Percentiles rank a stretch among this genome's conserved stretches.
Evolutionary conservation across 2,113 vertebrate species (phyloP).

Genomic region (Eulemur macaco): DNA sequence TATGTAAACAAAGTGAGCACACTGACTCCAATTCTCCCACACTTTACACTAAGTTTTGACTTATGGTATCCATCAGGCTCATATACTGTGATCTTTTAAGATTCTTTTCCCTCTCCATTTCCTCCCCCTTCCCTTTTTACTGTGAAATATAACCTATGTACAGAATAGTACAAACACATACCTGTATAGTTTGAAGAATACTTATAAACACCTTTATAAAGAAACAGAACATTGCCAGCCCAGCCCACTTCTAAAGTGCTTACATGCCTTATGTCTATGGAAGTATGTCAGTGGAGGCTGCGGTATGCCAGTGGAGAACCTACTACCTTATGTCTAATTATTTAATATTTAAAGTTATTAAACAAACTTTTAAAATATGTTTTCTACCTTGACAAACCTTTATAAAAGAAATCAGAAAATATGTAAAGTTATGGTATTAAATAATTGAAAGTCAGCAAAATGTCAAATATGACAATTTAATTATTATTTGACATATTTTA

Average conservation of each 20-base stretch:
- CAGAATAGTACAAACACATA: background rate
- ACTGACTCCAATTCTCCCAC: background rate
- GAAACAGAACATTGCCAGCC: background rate
- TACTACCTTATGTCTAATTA: background rate
- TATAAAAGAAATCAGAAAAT: conserved; percentile 40
- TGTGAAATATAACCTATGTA: background rate
- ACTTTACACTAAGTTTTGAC: background rate
- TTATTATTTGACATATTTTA: conserved; percentile 28
- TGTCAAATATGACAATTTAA: background rate
- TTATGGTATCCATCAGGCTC: background rate
- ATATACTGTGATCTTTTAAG: background rate
- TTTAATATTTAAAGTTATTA: background rate
- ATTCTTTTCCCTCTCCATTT: background rate
- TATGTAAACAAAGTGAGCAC: background rate
- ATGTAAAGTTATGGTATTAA: background rate
- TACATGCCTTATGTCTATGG: background rate
- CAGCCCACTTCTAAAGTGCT: background rate
- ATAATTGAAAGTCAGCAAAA: conserved; percentile 1
- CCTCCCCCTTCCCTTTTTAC: background rate
- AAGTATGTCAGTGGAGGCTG: background rate
- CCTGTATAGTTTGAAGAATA: background rate
- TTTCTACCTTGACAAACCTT: background rate
- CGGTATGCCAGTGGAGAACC: background rate
- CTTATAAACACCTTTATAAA: background rate
- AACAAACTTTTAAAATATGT: background rate